These are phyloP conservation scores for Hydropsyche tenuis DNA, from an alignment of 1,140 invertebrate species.

Conservation along the genomic window DNA sequence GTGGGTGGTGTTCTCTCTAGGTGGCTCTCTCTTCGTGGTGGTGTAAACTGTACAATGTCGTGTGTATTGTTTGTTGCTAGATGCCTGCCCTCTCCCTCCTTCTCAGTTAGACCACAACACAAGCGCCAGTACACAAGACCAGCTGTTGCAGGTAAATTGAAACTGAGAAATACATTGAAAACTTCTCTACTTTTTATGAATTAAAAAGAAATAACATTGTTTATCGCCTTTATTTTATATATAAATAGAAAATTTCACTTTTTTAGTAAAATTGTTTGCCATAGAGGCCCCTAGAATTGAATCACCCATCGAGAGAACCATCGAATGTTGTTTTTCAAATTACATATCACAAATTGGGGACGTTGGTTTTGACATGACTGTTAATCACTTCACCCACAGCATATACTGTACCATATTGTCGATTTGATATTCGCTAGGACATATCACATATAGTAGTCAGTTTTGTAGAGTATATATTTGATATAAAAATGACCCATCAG, in stretches of 20 bases:
- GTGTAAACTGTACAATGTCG: slow-evolving; percentile 57
- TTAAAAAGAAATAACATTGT: slow-evolving; percentile 28
- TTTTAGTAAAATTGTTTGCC: slow-evolving; percentile 32
- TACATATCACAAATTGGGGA: slow-evolving; percentile 4
- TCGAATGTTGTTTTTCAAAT: slow-evolving; percentile 21
- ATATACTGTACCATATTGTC: slow-evolving; percentile 28
- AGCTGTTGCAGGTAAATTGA: slow-evolving; percentile 64
- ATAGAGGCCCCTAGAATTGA: slow-evolving; percentile 48
- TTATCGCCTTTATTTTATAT: slow-evolving; percentile 37
- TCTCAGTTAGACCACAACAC: slow-evolving; percentile 72
- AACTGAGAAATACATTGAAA: slow-evolving; percentile 48
- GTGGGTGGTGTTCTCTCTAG: slow-evolving; percentile 49
- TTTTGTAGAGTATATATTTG: not conserved
- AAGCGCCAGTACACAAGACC: slow-evolving; percentile 66
- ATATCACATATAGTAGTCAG: too few relatives aligned
- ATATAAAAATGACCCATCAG: slow-evolving; percentile 1
- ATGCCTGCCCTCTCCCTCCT: slow-evolving; percentile 72
- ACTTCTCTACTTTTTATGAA: slow-evolving; percentile 5
- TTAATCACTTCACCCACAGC: slow-evolving; percentile 34
- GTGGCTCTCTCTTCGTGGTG: slow-evolving; percentile 47
- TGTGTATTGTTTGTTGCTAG: slow-evolving; percentile 68
- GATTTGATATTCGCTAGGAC: too few relatives aligned
- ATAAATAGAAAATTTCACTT: slow-evolving; percentile 30
- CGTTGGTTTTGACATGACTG: not conserved
- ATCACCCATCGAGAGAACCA: slow-evolving; percentile 46